Percentiles rank a stretch among this genome's conserved stretches.
Conservation (phyloP, 2,888 invertebrate genomes). For the Horisme vitalbata region DNA sequence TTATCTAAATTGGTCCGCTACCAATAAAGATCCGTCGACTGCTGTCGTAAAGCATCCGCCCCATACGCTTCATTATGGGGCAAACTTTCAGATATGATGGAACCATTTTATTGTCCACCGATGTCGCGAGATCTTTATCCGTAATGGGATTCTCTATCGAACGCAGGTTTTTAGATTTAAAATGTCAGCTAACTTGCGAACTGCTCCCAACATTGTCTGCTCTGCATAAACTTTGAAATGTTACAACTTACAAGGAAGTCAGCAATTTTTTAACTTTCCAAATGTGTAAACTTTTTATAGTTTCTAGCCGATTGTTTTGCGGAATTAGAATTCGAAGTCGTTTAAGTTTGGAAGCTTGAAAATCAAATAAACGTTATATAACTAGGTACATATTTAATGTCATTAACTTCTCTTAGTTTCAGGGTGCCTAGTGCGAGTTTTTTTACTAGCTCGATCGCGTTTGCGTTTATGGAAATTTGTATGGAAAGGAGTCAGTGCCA, state of each 20-base stretch:
- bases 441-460: too few species aligned
- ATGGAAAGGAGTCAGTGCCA: too few species aligned
- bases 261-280: constrained; percentile 36
- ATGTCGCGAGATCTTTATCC: constrained; percentile 81
- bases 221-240: constrained; percentile 42
- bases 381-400: constrained; percentile 8
- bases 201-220: constrained; percentile 46
- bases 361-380: constrained; percentile 9
- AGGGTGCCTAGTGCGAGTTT: too few species aligned
- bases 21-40: constrained; percentile 81
- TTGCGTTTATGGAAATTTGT: too few species aligned
- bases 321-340: constrained; percentile 18
- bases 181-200: constrained; percentile 50
- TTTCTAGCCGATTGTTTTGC: constrained; percentile 15
- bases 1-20: constrained; percentile 83
- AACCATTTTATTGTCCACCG: constrained; percentile 81
- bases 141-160: constrained; percentile 66
- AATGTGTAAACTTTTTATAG: constrained; percentile 23
- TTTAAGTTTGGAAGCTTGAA: constrained; percentile 8
- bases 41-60: constrained; percentile 81
- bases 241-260: constrained; percentile 30
- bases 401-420: constrained; percentile 47
- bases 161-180: constrained; percentile 50
- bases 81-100: constrained; percentile 83
- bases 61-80: constrained; percentile 83